Conservation (phyloP, 2,113 vertebrate species). For the Micronycteris hirsuta region DNA sequence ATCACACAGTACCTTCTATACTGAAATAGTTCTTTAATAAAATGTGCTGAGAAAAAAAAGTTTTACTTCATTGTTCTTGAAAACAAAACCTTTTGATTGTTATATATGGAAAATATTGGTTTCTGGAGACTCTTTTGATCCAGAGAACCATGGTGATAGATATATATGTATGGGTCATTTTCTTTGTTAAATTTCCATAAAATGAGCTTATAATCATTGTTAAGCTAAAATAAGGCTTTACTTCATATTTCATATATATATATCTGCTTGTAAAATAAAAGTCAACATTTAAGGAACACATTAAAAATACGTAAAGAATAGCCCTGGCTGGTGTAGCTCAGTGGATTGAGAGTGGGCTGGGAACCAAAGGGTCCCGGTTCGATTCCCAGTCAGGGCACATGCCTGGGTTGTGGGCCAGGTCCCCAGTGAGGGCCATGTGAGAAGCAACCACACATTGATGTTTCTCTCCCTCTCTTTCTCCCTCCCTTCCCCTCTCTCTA, state of each 20-base stretch:
- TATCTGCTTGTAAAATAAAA: background rate
- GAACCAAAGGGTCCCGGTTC: too few relatives aligned
- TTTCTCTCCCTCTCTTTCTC: too few relatives aligned
- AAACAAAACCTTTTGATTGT: background rate
- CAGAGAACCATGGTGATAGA: background rate
- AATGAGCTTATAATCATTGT: background rate
- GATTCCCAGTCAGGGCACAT: too few relatives aligned
- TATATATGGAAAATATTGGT: background rate
- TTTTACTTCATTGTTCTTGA: background rate
- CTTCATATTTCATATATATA: background rate
- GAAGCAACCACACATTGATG: too few relatives aligned
- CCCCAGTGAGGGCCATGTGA: too few relatives aligned
- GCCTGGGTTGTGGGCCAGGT: too few relatives aligned
- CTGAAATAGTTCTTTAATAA: background rate
- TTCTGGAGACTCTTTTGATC: conserved; percentile 18
- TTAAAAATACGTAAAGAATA: background rate
- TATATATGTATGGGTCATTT: background rate
- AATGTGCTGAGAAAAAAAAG: background rate
- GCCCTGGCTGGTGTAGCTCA: too few relatives aligned
- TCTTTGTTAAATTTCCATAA: background rate
- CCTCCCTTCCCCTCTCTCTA: too few relatives aligned
- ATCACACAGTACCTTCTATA: background rate
- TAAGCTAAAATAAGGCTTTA: background rate
- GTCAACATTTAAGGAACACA: background rate
- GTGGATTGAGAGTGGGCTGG: too few relatives aligned